Conservation (phyloP, 2,113 vertebrate genomes). For the Limnothrissa miodon region DNA sequence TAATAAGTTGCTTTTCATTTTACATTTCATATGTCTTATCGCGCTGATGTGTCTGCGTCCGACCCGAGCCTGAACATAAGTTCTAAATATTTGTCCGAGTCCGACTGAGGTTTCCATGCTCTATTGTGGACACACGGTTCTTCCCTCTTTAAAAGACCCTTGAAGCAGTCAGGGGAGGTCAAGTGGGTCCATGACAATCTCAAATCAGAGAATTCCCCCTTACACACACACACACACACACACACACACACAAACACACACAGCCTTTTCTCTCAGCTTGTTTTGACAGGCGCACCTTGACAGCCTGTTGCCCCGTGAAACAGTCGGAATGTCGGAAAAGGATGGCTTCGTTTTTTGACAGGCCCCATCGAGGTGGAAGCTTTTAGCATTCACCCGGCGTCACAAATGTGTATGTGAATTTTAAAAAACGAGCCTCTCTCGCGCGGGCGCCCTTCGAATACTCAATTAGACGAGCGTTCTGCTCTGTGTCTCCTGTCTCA, state of each 20-base stretch:
- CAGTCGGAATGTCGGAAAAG: constrained; percentile 2
- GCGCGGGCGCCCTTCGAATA: background rate
- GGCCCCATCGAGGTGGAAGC: background rate
- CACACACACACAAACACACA: background rate
- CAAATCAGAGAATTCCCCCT: background rate
- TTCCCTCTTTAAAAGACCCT: background rate
- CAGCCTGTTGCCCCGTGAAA: constrained; percentile 6
- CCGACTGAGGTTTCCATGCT: too few relatives aligned
- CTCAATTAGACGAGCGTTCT: constrained; percentile 1
- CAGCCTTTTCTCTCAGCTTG: background rate
- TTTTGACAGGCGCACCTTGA: background rate
- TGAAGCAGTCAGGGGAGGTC: background rate
- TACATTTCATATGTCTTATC: too few relatives aligned
- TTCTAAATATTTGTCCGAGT: too few relatives aligned
- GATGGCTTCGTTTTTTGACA: constrained; percentile 2
- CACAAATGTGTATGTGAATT: constrained; percentile 12
- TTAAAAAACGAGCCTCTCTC: background rate
- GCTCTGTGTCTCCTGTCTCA: background rate
- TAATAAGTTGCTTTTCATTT: too few relatives aligned
- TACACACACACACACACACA: background rate
- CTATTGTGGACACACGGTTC: too few relatives aligned
- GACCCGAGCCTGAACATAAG: too few relatives aligned
- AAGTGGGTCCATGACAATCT: background rate
- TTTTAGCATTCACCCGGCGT: constrained; percentile 1
- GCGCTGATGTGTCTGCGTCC: too few relatives aligned